Base-by-base conservation (phyloP, 2,113 vertebrate genomes). In the Chinchilla lanigera region DNA sequence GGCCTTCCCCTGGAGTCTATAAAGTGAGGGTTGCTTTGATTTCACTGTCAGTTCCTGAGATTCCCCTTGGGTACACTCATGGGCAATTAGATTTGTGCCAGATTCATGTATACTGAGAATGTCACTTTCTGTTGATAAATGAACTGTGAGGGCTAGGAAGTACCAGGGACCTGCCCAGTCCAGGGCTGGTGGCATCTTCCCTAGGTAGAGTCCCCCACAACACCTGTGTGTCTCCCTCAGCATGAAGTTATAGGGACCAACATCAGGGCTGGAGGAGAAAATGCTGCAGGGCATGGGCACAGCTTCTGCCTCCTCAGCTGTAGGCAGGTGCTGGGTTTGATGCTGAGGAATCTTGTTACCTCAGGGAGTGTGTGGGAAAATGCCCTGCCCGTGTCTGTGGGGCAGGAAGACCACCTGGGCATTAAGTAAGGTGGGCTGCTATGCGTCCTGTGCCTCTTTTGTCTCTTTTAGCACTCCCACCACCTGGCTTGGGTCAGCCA, bases 41-140 rank as follows among this genome's bases (percentile, higher is more conserved):
- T 19, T 14, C 10, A 17, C 26, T 33, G 44, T 16, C 47, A 44
- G 8, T 83, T 33, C 19, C 2, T 0, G 3, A 8, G 16, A 13
- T 20, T 8, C 38, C 47, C 0, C 12, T 1, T 22, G 56, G 47
- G 58, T 1, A 4, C 11, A 26, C 28, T 44, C 47, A 9, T 0
- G 19, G 26, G 30, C 38, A 26, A 26, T 33, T 67, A 0, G 1
- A 41, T 33, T 14, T 78, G 75, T 17, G 33, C 19, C 7, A 13
- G 0, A 8, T 17, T 65, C 13, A 14, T 44, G 33, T 90, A 35
- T 65, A 44, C 38, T 22, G 17, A 60, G 33, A 75, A 30, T 44
- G 61, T 14, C 38, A 60, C 19, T 63, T 58, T 56, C 44, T 52
- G 44, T 13, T 52, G 58, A 63, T 2, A 9, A 28, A 22, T 26